A percentile compares a stretch with the other conserved stretches of the same genome.
Evolutionary conservation across 2,888 invertebrate species (phyloP).

Genomic region (Branchellion lobata): DNA sequence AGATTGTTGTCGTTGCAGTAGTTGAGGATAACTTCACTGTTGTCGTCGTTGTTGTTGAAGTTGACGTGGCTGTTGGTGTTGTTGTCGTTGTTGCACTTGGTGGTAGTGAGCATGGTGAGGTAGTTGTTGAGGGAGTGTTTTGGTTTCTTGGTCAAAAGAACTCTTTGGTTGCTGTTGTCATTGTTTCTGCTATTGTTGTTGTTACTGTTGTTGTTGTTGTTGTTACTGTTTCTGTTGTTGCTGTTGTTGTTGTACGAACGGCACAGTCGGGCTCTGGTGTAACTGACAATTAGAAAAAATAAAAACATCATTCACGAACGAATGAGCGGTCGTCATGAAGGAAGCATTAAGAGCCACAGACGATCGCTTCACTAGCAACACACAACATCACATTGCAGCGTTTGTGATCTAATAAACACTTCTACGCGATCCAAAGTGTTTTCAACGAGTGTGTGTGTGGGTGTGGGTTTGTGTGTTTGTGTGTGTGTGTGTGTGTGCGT

Average conservation of each 20-base stretch:
- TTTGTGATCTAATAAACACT: too few species aligned
- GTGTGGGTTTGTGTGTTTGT: too few species aligned
- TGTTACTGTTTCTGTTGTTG: not conserved
- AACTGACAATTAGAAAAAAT: too few species aligned
- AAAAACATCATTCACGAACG: too few species aligned
- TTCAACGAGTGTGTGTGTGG: too few species aligned
- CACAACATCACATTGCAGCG: too few species aligned
- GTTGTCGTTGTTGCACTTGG: conserved; percentile 1
- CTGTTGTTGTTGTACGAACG: not conserved
- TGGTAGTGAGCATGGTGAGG: not conserved
- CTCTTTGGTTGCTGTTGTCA: not conserved
- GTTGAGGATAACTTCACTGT: not conserved
- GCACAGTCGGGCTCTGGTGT: too few species aligned
- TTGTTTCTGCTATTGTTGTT: not conserved
- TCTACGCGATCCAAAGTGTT: too few species aligned
- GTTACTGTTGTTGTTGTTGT: not conserved
- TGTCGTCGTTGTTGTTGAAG: conserved; percentile 11
- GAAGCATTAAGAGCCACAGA: too few species aligned
- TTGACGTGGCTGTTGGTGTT: conserved; percentile 8
- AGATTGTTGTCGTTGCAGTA: not conserved
- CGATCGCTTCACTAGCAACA: too few species aligned
- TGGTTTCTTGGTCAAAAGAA: not conserved
- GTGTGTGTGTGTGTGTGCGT: too few species aligned
- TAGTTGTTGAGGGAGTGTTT: conserved; percentile 6
- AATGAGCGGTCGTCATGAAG: too few species aligned